These are phyloP conservation scores for Sphaeridia pumilis DNA, from an alignment of 2,888 invertebrate species.

Conservation along the genomic window DNA sequence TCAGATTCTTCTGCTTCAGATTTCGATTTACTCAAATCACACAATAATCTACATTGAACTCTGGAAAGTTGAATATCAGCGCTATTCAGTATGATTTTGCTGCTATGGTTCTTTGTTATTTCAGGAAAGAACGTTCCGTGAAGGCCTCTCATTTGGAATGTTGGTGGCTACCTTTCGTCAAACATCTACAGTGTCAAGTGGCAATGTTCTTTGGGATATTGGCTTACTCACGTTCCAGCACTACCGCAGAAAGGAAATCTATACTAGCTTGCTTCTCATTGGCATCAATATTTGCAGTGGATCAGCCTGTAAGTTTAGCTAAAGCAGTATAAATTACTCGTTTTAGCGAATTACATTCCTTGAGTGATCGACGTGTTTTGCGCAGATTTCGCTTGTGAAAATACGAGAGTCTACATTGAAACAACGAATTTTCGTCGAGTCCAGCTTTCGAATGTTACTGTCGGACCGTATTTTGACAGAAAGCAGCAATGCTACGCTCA, in stretches of 20 bases:
- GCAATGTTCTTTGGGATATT: constrained; percentile 5
- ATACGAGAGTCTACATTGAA: constrained; percentile 1
- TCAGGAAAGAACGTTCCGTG: constrained; percentile 2
- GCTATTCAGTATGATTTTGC: background rate
- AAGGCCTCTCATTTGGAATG: constrained; percentile 8
- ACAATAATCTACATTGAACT: too few species aligned
- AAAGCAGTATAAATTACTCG: background rate
- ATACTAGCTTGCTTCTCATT: constrained; percentile 1
- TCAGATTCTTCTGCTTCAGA: too few species aligned
- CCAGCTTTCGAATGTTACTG: background rate
- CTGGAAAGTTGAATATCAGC: too few species aligned
- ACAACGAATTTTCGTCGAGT: constrained; percentile 7
- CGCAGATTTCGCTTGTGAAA: constrained; percentile 3
- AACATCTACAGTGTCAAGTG: constrained; percentile 5
- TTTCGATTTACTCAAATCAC: too few species aligned
- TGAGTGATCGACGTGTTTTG: background rate
- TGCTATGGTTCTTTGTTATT: background rate
- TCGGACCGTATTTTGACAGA: background rate
- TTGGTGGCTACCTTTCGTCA: constrained; percentile 7
- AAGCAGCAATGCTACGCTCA: background rate
- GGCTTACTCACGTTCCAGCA: background rate
- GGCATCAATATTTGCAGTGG: constrained; percentile 3
- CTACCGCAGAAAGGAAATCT: background rate
- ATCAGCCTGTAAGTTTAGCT: constrained; percentile 4
- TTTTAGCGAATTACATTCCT: background rate